Percentiles rank a stretch among this genome's conserved stretches.
These are phyloP conservation scores for Polydrusus cervinus DNA, from an alignment of 2,888 invertebrate species.

Conservation along the genomic window DNA sequence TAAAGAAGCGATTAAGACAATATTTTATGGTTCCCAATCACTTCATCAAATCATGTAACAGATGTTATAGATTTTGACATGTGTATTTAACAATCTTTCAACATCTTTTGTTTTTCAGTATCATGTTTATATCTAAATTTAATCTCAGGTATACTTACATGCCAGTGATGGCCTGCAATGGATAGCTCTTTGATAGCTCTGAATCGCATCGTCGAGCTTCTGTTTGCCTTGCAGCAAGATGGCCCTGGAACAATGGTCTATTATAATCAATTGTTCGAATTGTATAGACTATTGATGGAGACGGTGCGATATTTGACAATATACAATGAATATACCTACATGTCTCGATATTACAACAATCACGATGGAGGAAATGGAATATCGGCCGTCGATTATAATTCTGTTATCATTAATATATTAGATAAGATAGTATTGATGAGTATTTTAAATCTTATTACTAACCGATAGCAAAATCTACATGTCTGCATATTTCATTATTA, in stretches of 20 bases:
- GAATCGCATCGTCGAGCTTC: conserved; percentile 89
- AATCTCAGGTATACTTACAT: conserved; percentile 85
- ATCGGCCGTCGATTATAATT: not conserved
- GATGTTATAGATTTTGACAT: too few relatives aligned
- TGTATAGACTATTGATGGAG: conserved; percentile 38
- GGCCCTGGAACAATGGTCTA: conserved; percentile 82
- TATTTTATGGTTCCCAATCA: too few relatives aligned
- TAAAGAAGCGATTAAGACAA: too few relatives aligned
- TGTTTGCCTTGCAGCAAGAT: conserved; percentile 92
- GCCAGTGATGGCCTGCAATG: conserved; percentile 94
- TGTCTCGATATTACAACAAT: conserved; percentile 34
- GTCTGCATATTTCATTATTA: too few relatives aligned
- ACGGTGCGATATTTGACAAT: conserved; percentile 31
- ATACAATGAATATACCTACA: conserved; percentile 33
- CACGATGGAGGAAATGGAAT: not conserved
- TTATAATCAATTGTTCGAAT: conserved; percentile 45
- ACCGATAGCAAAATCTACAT: too few relatives aligned
- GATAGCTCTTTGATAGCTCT: conserved; percentile 93
- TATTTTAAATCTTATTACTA: too few relatives aligned
- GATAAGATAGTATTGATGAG: too few relatives aligned
- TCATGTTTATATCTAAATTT: too few relatives aligned
- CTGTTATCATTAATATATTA: too few relatives aligned
- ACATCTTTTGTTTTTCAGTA: too few relatives aligned
- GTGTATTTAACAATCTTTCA: too few relatives aligned
- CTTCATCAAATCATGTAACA: too few relatives aligned